Evolutionary conservation across 2,797 vertebrate species (phyloP), one percentile per base, ranked within the genome.

Genomic region (Poecilia velifera): DNA sequence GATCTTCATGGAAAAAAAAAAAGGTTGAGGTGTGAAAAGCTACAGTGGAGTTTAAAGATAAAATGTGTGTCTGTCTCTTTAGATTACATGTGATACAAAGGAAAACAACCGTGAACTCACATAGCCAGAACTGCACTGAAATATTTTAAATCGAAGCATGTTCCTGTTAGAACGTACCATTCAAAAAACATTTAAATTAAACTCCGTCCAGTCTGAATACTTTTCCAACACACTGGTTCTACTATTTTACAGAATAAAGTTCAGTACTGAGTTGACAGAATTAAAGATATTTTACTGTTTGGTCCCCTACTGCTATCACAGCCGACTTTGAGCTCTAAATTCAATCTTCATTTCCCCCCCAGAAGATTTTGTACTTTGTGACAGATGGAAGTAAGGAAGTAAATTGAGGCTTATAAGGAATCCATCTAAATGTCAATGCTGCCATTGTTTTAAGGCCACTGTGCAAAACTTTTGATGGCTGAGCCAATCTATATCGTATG

Each of bases 341-440:
- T 62, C 41, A 64, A 36, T 68, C 36, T 68, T 68, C 59, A 8
- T 22, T 47, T 76, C 39, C 25, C 47, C 47, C 28, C 55, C 25
- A 47, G 45, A 46, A 64, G 43, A 76, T 76, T 62, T 66, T 76
- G 16, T 36, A 47, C 57, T 47, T 10, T 47, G 43, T 64, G 41
- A 22, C 57, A 64, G 20, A 64, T 43, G 18, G 41, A 34, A 47
- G 34, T 68, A 39, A 18, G 64, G 18, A 47, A 46, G 43, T 28
- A 64, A 76, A 66, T 45, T 6, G 28, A 64, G 43, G 43, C 57
- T 66, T 76, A 76, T 76, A 10, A 47, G 45, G 18, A 49, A 76
- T 18, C 57, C 10, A 45, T 70, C 39, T 70, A 76, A 76, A 76
- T 76, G 62, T 34, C 41, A 39, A 64, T 43, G 66, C 66, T 14